These are phyloP conservation scores for Diplolepis rosae DNA, from an alignment of 2,888 invertebrate genomes.

Conservation along the genomic window DNA sequence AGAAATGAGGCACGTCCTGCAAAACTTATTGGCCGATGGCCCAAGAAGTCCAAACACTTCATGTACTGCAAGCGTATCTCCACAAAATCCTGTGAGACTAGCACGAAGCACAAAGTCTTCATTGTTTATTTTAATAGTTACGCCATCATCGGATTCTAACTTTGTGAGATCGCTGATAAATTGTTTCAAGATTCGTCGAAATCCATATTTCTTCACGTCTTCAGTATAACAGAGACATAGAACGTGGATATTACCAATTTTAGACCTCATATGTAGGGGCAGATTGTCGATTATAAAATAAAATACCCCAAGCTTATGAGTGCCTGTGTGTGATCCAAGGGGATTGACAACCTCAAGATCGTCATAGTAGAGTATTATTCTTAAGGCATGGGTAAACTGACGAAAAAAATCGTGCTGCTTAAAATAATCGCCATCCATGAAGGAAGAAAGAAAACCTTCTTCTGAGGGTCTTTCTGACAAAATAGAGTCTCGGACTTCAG, in stretches of 20 bases:
- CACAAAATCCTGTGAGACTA: slow-evolving; percentile 39
- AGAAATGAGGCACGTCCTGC: slow-evolving; percentile 35
- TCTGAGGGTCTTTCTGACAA: slow-evolving; percentile 35
- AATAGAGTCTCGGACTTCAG: slow-evolving; percentile 37
- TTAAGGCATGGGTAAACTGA: slow-evolving; percentile 31
- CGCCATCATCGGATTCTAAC: slow-evolving; percentile 41
- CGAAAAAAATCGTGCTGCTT: slow-evolving; percentile 38
- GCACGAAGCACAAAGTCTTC: slow-evolving; percentile 39
- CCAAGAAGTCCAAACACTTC: slow-evolving; percentile 40
- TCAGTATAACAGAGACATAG: slow-evolving; percentile 31
- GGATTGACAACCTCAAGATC: slow-evolving; percentile 45
- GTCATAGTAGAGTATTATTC: slow-evolving; percentile 43
- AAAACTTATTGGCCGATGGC: slow-evolving; percentile 41
- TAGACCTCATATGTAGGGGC: slow-evolving; percentile 44
- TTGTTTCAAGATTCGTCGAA: slow-evolving; percentile 31
- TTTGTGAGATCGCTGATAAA: slow-evolving; percentile 37
- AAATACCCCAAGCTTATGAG: slow-evolving; percentile 45
- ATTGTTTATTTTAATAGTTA: slow-evolving; percentile 25
- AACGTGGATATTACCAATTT: slow-evolving; percentile 42
- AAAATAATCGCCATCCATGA: slow-evolving; percentile 39
- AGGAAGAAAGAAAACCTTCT: slow-evolving; percentile 35
- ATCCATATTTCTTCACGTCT: slow-evolving; percentile 40
- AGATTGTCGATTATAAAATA: slow-evolving; percentile 44
- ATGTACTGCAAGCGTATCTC: slow-evolving; percentile 45
- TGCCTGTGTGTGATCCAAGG: slow-evolving; percentile 43